Percentiles rank a stretch among this genome's conserved stretches.
These are phyloP conservation scores for Hydroisotoma schaefferi DNA, from an alignment of 2,888 invertebrate genomes.

Conservation along the genomic window DNA sequence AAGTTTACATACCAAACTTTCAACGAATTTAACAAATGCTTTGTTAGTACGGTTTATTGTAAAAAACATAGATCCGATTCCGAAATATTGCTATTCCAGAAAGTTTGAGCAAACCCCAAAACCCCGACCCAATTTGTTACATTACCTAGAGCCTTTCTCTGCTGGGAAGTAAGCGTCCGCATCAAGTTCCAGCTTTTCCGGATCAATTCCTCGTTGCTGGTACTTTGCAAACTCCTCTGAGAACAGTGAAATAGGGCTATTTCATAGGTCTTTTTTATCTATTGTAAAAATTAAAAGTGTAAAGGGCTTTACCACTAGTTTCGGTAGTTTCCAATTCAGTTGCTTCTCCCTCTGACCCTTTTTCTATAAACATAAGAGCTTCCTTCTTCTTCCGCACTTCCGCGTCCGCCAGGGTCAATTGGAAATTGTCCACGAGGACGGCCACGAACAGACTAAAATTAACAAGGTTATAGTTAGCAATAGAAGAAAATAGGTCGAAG, in stretches of 20 bases:
- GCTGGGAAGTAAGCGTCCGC: conserved; percentile 8
- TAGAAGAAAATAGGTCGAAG: too few species aligned
- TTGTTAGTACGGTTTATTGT: not conserved
- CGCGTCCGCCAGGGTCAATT: conserved; percentile 49
- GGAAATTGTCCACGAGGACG: conserved; percentile 51
- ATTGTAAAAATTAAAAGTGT: not conserved
- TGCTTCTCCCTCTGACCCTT: not conserved
- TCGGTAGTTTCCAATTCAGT: not conserved
- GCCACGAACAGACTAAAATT: conserved; percentile 50
- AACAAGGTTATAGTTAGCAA: not conserved
- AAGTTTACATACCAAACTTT: not conserved
- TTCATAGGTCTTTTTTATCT: not conserved
- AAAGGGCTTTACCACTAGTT: not conserved
- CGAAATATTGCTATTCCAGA: too few species aligned
- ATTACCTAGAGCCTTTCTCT: conserved; percentile 2
- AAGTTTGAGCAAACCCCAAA: too few species aligned
- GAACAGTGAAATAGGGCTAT: too few species aligned
- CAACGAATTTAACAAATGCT: too few species aligned
- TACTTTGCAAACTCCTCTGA: not conserved
- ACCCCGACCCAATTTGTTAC: too few species aligned
- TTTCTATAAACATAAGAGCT: conserved; percentile 16
- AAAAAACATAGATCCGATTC: not conserved
- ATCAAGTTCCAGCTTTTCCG: not conserved
- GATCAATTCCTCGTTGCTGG: not conserved
- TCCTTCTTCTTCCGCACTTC: conserved; percentile 31